These are phyloP conservation scores for Helleia helle DNA, from an alignment of 2,888 invertebrate genomes.

Conservation along the genomic window DNA sequence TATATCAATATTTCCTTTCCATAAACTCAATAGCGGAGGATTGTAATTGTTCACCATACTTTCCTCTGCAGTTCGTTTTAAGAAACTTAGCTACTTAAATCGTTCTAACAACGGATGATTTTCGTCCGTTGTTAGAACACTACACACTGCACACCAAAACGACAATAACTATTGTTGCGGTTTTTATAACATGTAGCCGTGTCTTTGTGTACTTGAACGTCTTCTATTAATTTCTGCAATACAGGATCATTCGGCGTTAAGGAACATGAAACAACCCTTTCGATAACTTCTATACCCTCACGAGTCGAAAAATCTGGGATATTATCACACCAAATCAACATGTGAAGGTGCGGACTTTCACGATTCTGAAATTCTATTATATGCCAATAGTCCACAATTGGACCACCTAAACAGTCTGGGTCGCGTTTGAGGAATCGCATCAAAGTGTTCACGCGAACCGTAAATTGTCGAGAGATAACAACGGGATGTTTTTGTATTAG, in stretches of 20 bases:
- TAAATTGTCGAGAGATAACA: no score
- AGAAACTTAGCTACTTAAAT: no score
- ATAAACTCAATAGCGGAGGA: slow-evolving; percentile 22
- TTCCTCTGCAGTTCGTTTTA: slow-evolving; percentile 15
- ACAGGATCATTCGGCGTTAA: slow-evolving; percentile 13
- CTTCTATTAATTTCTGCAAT: slow-evolving; percentile 10
- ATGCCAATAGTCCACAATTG: no score
- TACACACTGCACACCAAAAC: not conserved
- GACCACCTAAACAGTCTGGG: no score
- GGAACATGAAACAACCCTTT: slow-evolving; percentile 19
- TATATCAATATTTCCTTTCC: slow-evolving; percentile 33
- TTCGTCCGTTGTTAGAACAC: slow-evolving; percentile 26
- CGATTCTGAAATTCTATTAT: slow-evolving; percentile 35
- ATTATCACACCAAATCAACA: slow-evolving; percentile 27
- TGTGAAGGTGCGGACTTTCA: no score
- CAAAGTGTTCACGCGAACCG: no score
- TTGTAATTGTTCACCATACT: slow-evolving; percentile 30
- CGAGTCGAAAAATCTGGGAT: slow-evolving; percentile 8
- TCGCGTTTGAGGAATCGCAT: no score
- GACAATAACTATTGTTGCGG: not conserved
- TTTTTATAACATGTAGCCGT: no score
- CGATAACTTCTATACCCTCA: slow-evolving; percentile 20
- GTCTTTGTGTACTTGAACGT: no score
- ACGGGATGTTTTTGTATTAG: no score
- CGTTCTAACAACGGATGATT: no score